Conservation (phyloP, 2,888 invertebrate genomes). For the Acanthosoma haemorrhoidale region DNA sequence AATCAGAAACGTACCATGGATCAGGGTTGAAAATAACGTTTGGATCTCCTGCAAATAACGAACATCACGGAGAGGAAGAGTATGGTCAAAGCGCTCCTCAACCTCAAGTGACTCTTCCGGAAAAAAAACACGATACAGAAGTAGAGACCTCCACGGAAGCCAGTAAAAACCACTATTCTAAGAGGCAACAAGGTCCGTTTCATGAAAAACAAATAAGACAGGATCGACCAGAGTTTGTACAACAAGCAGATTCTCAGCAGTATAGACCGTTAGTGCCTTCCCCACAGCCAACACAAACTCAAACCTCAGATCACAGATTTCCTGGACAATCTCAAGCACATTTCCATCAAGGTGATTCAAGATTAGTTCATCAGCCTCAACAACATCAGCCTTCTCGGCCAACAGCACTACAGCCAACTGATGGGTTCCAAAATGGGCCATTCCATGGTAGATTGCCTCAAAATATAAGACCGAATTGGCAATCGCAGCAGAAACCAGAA, state of each 20-base stretch:
- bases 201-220: constrained; percentile 23
- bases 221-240: constrained; percentile 29
- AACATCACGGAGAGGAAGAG: constrained; percentile 30
- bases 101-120: constrained; percentile 35
- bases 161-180: constrained; percentile 31
- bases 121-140: constrained; percentile 30
- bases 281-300: constrained; percentile 20
- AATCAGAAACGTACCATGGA: constrained; percentile 72
- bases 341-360: constrained; percentile 44
- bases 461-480: background rate
- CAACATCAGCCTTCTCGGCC: constrained; percentile 45
- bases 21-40: constrained; percentile 79
- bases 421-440: background rate
- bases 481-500: constrained; percentile 10
- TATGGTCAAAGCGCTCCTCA: constrained; percentile 37
- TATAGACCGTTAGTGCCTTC: constrained; percentile 36
- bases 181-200: constrained; percentile 39
- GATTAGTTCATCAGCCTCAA: constrained; percentile 45
- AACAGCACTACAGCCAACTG: constrained; percentile 35
- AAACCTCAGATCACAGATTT: background rate
- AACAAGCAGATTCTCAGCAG: constrained; percentile 40
- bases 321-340: constrained; percentile 38
- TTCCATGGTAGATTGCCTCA: constrained; percentile 26
- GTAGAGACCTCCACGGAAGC: constrained; percentile 33
- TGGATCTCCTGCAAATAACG: constrained; percentile 51